Conservation (phyloP, 2,113 vertebrate species). For the Brachirus orientalis region DNA sequence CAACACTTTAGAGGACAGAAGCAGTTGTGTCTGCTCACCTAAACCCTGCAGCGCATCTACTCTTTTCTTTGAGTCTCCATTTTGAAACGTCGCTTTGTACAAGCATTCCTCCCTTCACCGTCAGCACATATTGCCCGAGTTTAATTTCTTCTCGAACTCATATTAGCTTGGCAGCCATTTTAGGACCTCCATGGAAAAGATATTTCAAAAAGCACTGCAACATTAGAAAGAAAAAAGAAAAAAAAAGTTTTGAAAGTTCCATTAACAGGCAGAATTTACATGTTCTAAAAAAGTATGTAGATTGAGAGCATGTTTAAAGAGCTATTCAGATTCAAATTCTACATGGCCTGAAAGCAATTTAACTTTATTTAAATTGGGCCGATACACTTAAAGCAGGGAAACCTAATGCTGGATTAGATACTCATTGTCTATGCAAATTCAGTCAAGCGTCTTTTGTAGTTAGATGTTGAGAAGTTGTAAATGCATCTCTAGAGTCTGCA, state of each 20-base stretch:
- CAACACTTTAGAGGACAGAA: not conserved
- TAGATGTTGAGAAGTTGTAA: too few relatives aligned
- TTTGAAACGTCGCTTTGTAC: constrained; percentile 49
- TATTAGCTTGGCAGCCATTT: not conserved
- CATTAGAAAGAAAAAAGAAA: too few relatives aligned
- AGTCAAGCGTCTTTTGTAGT: too few relatives aligned
- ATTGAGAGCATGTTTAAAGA: not conserved
- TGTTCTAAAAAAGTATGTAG: not conserved
- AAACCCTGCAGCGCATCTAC: constrained; percentile 44
- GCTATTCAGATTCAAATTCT: not conserved
- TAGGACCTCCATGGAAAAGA: not conserved
- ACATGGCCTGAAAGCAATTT: not conserved
- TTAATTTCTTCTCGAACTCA: constrained; percentile 44
- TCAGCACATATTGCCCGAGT: constrained; percentile 54
- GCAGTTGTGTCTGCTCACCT: constrained; percentile 52
- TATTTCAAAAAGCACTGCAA: constrained; percentile 1
- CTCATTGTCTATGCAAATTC: not conserved
- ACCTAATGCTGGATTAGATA: not conserved
- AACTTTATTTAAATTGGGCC: not conserved
- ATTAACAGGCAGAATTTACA: constrained; percentile 1
- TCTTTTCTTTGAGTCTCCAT: constrained; percentile 18
- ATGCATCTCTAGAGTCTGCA: not conserved
- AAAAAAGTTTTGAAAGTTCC: not conserved
- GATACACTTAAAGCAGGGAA: not conserved
- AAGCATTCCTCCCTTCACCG: constrained; percentile 30